Evolutionary conservation across 2,888 invertebrate species (phyloP).

Genomic region (Lepidocyrtoides sp.): DNA sequence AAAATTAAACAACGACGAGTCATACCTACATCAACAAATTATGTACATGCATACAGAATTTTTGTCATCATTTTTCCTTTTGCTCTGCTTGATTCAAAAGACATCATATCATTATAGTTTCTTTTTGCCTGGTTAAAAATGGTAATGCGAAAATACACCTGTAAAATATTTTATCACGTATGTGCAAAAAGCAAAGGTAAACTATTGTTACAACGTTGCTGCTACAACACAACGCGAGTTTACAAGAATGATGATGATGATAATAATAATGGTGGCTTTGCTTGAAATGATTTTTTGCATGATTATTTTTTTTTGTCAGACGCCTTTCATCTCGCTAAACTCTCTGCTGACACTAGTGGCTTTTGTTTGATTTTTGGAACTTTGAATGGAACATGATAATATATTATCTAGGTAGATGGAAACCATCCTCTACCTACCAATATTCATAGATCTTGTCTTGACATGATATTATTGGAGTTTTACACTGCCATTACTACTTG

Average conservation of each 20-base stretch:
- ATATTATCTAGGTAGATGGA: too few relatives aligned
- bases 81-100: too few relatives aligned
- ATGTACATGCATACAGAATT: neutral
- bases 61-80: slow-evolving; percentile 18
- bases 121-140: slow-evolving; percentile 15
- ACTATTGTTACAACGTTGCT: slow-evolving; percentile 31
- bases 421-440: too few relatives aligned
- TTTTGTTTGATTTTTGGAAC: slow-evolving; percentile 48
- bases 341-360: slow-evolving; percentile 23
- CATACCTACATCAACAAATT: too few relatives aligned
- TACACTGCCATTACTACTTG: slow-evolving; percentile 11
- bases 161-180: slow-evolving; percentile 53
- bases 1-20: neutral
- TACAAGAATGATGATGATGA: neutral
- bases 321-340: slow-evolving; percentile 5
- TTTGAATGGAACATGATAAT: slow-evolving; percentile 34
- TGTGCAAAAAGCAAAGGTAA: slow-evolving; percentile 50
- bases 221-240: slow-evolving; percentile 25
- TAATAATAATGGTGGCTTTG: slow-evolving; percentile 5
- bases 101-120: neutral
- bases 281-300: slow-evolving; percentile 32
- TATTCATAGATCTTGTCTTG: slow-evolving; percentile 22
- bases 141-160: slow-evolving; percentile 5
- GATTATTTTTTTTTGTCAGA: slow-evolving; percentile 34
- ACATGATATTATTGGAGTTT: slow-evolving; percentile 52